Evolutionary conservation across 2,113 vertebrate species (phyloP).

Genomic region (Zingel zingel): DNA sequence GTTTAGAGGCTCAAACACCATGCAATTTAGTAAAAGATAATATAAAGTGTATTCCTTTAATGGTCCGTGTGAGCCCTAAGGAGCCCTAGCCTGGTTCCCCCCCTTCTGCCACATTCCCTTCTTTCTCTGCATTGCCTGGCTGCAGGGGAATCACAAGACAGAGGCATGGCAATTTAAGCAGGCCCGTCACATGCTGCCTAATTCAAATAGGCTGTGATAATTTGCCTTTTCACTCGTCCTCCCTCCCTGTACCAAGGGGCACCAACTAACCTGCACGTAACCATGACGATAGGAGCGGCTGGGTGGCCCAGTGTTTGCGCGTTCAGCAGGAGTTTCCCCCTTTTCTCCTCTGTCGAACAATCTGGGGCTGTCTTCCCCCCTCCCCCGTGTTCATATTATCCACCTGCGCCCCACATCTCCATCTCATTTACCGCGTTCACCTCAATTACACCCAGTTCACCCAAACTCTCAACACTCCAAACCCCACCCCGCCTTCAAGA

Average conservation of each 20-base stretch:
- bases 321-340: conserved; percentile 6
- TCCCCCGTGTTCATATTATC: conserved; percentile 12
- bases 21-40: neutral
- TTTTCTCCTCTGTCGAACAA: conserved; percentile 3
- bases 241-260: conserved; percentile 34
- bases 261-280: conserved; percentile 60
- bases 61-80: neutral
- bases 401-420: conserved; percentile 51
- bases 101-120: conserved; percentile 34
- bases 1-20: neutral
- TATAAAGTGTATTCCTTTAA: neutral
- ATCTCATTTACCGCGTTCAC: conserved; percentile 56
- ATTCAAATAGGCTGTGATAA: conserved; percentile 70
- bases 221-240: conserved; percentile 60
- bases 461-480: conserved; percentile 9
- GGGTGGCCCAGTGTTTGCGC: conserved; percentile 40
- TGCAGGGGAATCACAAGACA: conserved; percentile 69
- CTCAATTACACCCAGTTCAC: conserved; percentile 62
- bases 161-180: conserved; percentile 37
- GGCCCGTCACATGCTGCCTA: conserved; percentile 74
- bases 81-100: neutral
- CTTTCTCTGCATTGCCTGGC: conserved; percentile 23
- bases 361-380: conserved; percentile 25
- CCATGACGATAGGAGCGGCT: conserved; percentile 49
- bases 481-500: neutral